These are phyloP conservation scores for Apodemus sylvaticus DNA, from an alignment of 2,113 vertebrate genomes.

Conservation along the genomic window DNA sequence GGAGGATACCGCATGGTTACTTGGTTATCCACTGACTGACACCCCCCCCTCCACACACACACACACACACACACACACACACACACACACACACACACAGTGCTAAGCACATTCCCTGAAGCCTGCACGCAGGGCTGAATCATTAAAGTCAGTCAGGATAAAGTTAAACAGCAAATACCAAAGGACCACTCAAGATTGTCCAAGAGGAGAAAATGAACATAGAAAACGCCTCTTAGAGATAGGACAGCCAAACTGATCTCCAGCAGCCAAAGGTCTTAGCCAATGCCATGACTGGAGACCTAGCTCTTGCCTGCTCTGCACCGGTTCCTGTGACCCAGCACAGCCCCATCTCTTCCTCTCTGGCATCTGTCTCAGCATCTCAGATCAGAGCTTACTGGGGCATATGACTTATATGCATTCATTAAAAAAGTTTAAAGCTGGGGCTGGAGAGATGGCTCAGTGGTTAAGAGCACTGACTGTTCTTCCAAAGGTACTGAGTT, in stretches of 20 bases:
- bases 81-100: no score
- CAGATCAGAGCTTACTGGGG: background rate
- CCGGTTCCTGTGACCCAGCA: background rate
- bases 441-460: no score
- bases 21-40: slow-evolving; percentile 3
- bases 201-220: slow-evolving; percentile 18
- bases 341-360: slow-evolving; percentile 21
- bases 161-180: slow-evolving; percentile 24
- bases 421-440: slow-evolving; percentile 43
- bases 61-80: no score
- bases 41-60: no score
- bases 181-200: background rate
- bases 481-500: no score
- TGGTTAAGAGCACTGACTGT: no score
- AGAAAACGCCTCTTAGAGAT: slow-evolving; percentile 32
- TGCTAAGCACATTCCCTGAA: background rate
- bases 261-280: slow-evolving; percentile 15
- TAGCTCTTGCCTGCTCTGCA: background rate
- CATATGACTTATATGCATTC: background rate
- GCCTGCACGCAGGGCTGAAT: background rate
- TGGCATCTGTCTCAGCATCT: background rate
- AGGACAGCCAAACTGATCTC: background rate
- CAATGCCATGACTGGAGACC: background rate
- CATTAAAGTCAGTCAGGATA: slow-evolving; percentile 16
- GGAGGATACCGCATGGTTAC: slow-evolving; percentile 57